Evolutionary conservation across 1,140 invertebrate genomes (phyloP), one percentile per base, ranked within the genome.

Genomic region (Aphelenchoides fujianensis): DNA sequence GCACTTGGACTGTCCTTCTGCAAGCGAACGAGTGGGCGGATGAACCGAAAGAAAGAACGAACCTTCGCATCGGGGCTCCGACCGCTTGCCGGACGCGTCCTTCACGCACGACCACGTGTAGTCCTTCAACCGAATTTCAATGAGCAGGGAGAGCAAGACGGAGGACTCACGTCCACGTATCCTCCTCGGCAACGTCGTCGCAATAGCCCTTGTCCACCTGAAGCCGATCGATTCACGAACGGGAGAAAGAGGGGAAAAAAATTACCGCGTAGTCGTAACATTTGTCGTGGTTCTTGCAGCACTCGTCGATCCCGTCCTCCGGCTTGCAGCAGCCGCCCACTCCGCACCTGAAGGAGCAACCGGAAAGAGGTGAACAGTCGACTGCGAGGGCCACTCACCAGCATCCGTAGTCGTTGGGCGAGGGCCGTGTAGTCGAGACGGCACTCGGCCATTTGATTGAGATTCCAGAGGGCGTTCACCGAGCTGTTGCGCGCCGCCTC

Each of bases 91-190:
- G n/a, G 36, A 12, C 23, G 12, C 34, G 12, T 1, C 31, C 12
- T 35, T 30, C 23, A 28, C 16, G 59, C 70, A 71, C 16, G 23
- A 35, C 70, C 70, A 71, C n/a, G 31, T 69, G 35, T 71, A 71
- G 68, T 71, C 70, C 28, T 71, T 54, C 5, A 71, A n/a, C n/a
- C 70, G 34, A 67, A 71, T 71, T 69, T 54, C 27, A 71, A 61
- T 19, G n/a, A n/a, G n/a, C n/a, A n/a, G n/a, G n/a, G n/a, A n/a
- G n/a, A n/a, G n/a, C n/a, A n/a, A n/a, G n/a, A n/a, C n/a, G n/a
- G n/a, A n/a, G n/a, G n/a, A n/a, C 31, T 32, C 2, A 59, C 30
- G 36, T 69, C 41, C n/a, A 68, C 30, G 32, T 57, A 57, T 23
- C 27, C 41, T 61, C 41, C 31, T 23, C 36, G 7, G 34, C 35